These are phyloP conservation scores for Melierax canorus DNA, from an alignment of 2,113 vertebrate species.

Conservation along the genomic window DNA sequence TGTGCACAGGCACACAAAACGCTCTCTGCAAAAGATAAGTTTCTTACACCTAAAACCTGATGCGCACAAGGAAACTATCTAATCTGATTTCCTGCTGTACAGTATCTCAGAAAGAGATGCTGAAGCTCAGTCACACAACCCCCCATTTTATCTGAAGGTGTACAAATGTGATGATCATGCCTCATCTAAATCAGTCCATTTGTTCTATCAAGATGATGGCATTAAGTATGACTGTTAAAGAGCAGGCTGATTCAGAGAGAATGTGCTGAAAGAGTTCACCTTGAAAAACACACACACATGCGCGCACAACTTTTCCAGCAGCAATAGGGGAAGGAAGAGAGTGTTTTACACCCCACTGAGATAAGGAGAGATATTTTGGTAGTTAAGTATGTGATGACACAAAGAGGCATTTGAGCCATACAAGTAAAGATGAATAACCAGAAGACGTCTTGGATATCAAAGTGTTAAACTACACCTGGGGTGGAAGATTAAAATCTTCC, in stretches of 20 bases:
- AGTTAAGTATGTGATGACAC: not conserved
- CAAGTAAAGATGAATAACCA: not conserved
- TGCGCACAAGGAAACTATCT: not conserved
- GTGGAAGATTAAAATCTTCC: not conserved
- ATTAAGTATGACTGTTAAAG: not conserved
- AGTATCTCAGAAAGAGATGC: not conserved
- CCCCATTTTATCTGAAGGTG: not conserved
- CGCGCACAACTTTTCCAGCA: not conserved
- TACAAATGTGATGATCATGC: not conserved
- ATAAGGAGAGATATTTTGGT: not conserved
- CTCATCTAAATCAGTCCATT: not conserved
- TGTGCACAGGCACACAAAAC: not conserved
- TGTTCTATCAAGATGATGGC: not conserved
- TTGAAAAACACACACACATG: rapidly evolving
- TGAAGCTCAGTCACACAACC: not conserved
- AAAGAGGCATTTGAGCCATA: not conserved
- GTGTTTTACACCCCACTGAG: not conserved
- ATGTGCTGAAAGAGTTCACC: not conserved
- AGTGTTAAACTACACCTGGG: not conserved
- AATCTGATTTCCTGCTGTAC: not conserved
- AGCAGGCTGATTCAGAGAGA: not conserved
- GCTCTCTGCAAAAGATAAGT: not conserved
- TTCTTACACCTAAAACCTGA: not conserved
- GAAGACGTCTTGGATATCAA: not conserved
- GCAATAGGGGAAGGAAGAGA: not conserved